Conservation (phyloP, 2,113 vertebrate species). For the Atlantisia rogersi region DNA sequence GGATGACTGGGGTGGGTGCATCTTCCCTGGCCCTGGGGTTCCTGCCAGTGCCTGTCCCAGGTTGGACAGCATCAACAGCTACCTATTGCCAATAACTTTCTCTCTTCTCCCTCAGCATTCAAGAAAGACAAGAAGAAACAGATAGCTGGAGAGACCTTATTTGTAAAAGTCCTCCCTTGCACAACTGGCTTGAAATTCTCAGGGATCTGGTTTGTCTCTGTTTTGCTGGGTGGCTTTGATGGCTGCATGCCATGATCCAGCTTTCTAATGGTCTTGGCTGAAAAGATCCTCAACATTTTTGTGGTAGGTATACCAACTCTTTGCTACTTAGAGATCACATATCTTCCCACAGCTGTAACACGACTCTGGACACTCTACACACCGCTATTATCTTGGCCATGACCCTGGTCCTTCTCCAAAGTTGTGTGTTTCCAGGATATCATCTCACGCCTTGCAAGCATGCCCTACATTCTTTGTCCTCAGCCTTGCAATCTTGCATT, state of each 20-base stretch:
- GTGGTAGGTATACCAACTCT: not conserved
- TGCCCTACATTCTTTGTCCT: not conserved
- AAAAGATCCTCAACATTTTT: not conserved
- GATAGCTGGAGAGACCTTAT: not conserved
- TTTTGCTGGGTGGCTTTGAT: not conserved
- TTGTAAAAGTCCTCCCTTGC: not conserved
- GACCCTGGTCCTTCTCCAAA: rapidly evolving
- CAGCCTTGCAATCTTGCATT: not conserved
- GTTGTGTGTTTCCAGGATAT: not conserved
- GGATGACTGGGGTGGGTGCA: rapidly evolving
- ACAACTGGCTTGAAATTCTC: not conserved
- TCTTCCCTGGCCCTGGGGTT: not conserved
- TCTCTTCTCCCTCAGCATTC: not conserved
- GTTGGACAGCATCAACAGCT: not conserved
- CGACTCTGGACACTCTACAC: rapidly evolving
- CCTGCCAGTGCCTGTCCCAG: rapidly evolving
- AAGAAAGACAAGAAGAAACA: not conserved
- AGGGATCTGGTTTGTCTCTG: not conserved
- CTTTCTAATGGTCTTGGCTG: not conserved
- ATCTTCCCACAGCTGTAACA: not conserved
- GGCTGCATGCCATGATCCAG: not conserved
- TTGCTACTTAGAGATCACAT: not conserved
- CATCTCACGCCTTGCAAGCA: rapidly evolving
- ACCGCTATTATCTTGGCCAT: not conserved
- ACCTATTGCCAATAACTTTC: rapidly evolving